Conservation (phyloP, 1,140 invertebrate genomes). For the Radopholus similis region DNA sequence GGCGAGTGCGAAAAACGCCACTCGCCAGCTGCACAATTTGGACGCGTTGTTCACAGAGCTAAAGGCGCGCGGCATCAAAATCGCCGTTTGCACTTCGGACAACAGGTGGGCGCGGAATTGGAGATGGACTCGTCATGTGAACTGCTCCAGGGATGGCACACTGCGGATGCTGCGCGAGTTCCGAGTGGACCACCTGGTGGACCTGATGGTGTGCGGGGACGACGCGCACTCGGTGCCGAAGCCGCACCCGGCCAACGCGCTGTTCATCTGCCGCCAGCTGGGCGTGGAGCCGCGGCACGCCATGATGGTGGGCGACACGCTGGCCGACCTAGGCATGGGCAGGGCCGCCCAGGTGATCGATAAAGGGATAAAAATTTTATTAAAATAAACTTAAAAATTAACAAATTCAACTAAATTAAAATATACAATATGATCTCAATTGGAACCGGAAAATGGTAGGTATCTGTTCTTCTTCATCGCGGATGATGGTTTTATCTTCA, state of each 20-base stretch:
- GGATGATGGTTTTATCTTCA: too few species aligned
- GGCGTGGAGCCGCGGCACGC: conserved; percentile 61
- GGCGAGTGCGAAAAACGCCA: conserved; percentile 52
- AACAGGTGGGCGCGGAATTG: conserved; percentile 44
- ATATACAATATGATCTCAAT: too few species aligned
- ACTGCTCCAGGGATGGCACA: conserved; percentile 57
- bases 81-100: conserved; percentile 64
- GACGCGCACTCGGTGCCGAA: conserved; percentile 62
- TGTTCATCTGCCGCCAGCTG: conserved; percentile 61
- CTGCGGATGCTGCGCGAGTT: conserved; percentile 56
- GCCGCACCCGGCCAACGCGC: conserved; percentile 63
- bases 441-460: too few species aligned
- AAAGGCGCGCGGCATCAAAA: conserved; percentile 61
- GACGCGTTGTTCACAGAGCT: conserved; percentile 61
- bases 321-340: conserved; percentile 63
- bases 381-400: too few species aligned
- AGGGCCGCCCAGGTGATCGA: conserved; percentile 57
- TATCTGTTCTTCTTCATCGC: too few species aligned
- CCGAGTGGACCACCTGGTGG: conserved; percentile 55
- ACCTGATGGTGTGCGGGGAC: conserved; percentile 64
- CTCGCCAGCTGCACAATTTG: conserved; percentile 61
- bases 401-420: too few species aligned
- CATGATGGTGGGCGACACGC: conserved; percentile 64
- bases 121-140: neutral
- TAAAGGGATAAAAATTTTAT: too few species aligned